These are phyloP conservation scores for Ischnus inquisitorius DNA, from an alignment of 2,888 invertebrate species.

Conservation along the genomic window DNA sequence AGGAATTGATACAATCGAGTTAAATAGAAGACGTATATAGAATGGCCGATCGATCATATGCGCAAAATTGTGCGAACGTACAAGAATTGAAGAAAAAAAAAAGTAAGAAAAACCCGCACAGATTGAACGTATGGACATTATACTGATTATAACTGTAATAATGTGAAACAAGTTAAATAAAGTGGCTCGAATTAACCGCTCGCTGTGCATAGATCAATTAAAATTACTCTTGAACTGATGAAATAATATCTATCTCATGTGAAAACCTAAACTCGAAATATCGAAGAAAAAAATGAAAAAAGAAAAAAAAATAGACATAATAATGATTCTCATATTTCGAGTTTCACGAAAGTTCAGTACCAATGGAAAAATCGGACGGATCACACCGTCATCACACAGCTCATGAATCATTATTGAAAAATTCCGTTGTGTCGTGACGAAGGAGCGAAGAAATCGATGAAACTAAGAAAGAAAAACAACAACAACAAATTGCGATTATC, in stretches of 20 bases:
- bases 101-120: conserved; percentile 20
- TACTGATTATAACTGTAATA: conserved; percentile 37
- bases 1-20: conserved; percentile 67
- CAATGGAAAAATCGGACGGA: conserved; percentile 28
- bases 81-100: conserved; percentile 1
- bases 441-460: conserved; percentile 16
- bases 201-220: conserved; percentile 28
- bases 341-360: conserved; percentile 29
- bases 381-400: conserved; percentile 14
- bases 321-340: not conserved
- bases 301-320: not conserved
- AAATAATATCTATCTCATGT: not conserved
- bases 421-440: conserved; percentile 36
- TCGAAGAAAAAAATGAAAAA: not conserved
- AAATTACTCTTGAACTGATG: conserved; percentile 8
- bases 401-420: conserved; percentile 35
- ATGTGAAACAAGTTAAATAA: conserved; percentile 39
- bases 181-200: conserved; percentile 41
- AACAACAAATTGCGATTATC: conserved; percentile 28
- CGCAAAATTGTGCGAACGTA: conserved; percentile 51
- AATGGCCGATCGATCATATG: conserved; percentile 54
- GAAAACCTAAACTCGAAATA: not conserved
- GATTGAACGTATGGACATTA: conserved; percentile 60
- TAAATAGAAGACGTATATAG: conserved; percentile 60
- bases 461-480: too few relatives aligned